Conservation (phyloP, 2,797 vertebrate species). For the Typhlichthys subterraneus region DNA sequence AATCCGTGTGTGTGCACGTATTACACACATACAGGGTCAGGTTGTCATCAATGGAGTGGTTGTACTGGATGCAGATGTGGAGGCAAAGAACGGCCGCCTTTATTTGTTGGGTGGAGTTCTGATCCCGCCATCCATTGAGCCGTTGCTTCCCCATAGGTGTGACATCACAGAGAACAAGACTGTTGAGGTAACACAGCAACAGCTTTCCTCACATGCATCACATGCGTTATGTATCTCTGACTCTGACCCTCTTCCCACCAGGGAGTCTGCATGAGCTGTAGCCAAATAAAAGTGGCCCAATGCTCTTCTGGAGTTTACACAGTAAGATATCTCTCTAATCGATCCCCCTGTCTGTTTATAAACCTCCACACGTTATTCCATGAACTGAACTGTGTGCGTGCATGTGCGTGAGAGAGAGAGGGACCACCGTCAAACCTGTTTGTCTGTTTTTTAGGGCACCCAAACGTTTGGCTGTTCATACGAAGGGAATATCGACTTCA, state of each 20-base stretch:
- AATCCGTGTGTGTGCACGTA: background rate
- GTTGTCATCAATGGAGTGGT: constrained; percentile 79
- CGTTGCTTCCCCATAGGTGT: constrained; percentile 88
- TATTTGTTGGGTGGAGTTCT: constrained; percentile 84
- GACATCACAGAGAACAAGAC: constrained; percentile 69
- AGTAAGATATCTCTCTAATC: constrained; percentile 59
- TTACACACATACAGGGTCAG: constrained; percentile 77
- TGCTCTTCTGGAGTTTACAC: constrained; percentile 50
- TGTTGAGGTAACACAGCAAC: constrained; percentile 55
- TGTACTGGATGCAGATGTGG: constrained; percentile 83
- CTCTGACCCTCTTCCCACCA: constrained; percentile 24
- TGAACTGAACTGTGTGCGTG: too few species aligned
- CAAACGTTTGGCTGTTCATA: constrained; percentile 64
- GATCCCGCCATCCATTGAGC: constrained; percentile 87
- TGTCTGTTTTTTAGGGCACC: constrained; percentile 57
- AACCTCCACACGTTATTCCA: too few species aligned
- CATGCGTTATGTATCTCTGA: too few species aligned
- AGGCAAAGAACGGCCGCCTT: constrained; percentile 86
- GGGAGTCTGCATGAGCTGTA: constrained; percentile 57
- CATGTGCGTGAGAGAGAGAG: background rate
- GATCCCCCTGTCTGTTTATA: background rate
- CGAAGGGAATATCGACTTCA: background rate
- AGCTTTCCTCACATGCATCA: too few species aligned
- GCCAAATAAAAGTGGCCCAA: background rate
- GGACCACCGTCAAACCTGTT: too few species aligned